These are phyloP conservation scores for Heliopora coerulea DNA, from an alignment of 92 coral and sea anemone genomes.

Conservation along the genomic window DNA sequence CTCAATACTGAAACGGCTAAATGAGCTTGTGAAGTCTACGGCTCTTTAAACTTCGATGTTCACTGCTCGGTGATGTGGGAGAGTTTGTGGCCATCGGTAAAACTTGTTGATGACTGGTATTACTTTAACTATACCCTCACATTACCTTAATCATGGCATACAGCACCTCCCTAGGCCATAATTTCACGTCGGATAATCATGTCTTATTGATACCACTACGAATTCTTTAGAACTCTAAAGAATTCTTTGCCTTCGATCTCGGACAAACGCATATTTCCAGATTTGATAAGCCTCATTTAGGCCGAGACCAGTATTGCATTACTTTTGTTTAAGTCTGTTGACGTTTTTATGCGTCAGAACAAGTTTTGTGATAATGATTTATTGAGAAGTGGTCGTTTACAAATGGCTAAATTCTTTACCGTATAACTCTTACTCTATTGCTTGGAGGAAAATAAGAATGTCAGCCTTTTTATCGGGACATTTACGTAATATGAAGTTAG, in stretches of 20 bases:
- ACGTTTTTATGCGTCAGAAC: neutral
- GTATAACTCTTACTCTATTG: too few species aligned
- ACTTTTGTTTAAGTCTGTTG: slow-evolving; percentile 29
- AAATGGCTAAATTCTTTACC: too few species aligned
- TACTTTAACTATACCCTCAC: slow-evolving; percentile 19
- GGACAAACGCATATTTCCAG: neutral
- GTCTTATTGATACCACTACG: too few species aligned
- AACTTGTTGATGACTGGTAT: slow-evolving; percentile 20
- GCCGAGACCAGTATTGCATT: slow-evolving; percentile 23
- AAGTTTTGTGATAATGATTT: neutral
- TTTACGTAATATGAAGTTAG: neutral
- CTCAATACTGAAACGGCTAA: too few species aligned
- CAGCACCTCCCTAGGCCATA: neutral
- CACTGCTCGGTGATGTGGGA: neutral
- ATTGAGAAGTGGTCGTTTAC: too few species aligned
- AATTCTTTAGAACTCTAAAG: too few species aligned
- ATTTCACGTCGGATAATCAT: neutral
- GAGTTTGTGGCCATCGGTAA: slow-evolving; percentile 27
- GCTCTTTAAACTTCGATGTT: too few species aligned
- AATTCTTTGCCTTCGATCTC: neutral
- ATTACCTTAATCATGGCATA: neutral
- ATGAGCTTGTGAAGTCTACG: too few species aligned
- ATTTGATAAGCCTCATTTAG: neutral
- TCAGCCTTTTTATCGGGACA: neutral
- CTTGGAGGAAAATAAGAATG: neutral